These are phyloP conservation scores for Himalopsyche japonica DNA, from an alignment of 2,888 invertebrate genomes.

Conservation along the genomic window DNA sequence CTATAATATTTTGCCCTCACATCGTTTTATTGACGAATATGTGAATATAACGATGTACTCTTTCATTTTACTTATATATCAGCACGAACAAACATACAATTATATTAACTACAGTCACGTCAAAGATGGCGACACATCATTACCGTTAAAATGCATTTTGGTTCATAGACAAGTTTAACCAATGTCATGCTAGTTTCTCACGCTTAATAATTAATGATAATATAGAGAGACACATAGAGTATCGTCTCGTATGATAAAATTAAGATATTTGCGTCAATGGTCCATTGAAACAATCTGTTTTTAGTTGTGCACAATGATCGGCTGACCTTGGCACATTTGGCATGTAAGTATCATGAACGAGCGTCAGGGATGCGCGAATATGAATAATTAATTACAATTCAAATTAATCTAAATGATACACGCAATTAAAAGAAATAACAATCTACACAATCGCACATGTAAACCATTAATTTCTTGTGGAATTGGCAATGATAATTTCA, in stretches of 20 bases:
- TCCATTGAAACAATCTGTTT: slow-evolving; percentile 1
- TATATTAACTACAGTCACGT: too few relatives aligned
- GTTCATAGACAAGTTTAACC: neutral
- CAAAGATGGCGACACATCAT: neutral
- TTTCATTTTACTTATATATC: neutral
- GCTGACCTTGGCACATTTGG: slow-evolving; percentile 27
- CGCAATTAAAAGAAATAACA: too few relatives aligned
- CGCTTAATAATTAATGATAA: neutral
- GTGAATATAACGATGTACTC: too few relatives aligned
- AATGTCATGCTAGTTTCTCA: neutral
- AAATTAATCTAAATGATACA: too few relatives aligned
- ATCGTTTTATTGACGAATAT: too few relatives aligned
- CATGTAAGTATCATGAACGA: neutral
- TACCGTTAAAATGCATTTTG: neutral
- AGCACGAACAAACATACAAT: neutral
- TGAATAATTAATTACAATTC: too few relatives aligned
- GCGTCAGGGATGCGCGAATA: neutral
- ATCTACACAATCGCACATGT: too few relatives aligned
- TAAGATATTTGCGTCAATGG: neutral
- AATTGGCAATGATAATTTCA: too few relatives aligned
- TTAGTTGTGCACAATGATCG: neutral
- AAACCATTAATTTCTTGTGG: too few relatives aligned
- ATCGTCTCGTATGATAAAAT: neutral
- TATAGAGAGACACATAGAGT: neutral
- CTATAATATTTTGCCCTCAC: too few relatives aligned